Conservation (phyloP, 2,888 invertebrate species). For the Tenthredo amoena region DNA sequence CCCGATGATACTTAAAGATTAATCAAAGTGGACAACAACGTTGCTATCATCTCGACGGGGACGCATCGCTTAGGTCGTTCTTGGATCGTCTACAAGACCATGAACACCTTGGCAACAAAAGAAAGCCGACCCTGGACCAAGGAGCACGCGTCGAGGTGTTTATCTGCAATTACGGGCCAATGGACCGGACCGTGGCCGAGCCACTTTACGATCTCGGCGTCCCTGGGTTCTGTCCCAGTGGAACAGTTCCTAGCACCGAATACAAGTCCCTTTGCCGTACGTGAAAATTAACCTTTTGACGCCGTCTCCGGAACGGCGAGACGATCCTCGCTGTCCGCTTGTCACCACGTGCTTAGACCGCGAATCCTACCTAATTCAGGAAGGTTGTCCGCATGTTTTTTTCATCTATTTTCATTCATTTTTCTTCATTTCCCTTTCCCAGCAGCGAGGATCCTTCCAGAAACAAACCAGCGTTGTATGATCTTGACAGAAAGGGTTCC, state of each 20-base stretch:
- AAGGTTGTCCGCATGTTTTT: neutral
- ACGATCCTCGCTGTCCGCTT: conserved; percentile 40
- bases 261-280: conserved; percentile 66
- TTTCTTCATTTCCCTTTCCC: conserved; percentile 15
- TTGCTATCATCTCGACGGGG: neutral
- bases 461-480: neutral
- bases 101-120: conserved; percentile 24
- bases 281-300: conserved; percentile 56
- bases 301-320: conserved; percentile 32
- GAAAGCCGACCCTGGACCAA: conserved; percentile 38
- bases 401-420: conserved; percentile 17
- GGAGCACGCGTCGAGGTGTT: conserved; percentile 67
- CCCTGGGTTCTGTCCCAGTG: conserved; percentile 65
- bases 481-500: conserved; percentile 1
- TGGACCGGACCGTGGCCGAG: conserved; percentile 67
- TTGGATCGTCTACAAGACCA: conserved; percentile 24
- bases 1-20: neutral
- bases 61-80: neutral
- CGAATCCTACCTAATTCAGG: conserved; percentile 13
- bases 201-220: conserved; percentile 68
- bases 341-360: conserved; percentile 9
- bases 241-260: conserved; percentile 62
- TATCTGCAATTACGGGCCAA: conserved; percentile 75
- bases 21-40: neutral
- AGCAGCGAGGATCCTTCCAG: neutral